Evolutionary conservation across 2,888 invertebrate genomes (phyloP).

Genomic region (Oligia strigilis): DNA sequence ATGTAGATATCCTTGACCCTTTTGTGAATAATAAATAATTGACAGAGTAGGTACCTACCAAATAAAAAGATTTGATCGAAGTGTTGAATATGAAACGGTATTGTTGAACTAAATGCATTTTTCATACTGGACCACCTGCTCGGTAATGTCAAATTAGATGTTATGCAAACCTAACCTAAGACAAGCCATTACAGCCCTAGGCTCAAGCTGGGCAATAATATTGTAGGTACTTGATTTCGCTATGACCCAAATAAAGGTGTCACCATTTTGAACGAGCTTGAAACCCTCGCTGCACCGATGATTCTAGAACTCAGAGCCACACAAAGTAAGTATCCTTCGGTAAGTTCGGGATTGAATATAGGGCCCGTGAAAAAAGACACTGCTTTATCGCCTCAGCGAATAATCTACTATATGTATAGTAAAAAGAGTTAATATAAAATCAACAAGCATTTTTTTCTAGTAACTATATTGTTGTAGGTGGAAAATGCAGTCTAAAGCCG

Average conservation of each 20-base stretch:
- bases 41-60: constrained; percentile 1
- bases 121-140: neutral
- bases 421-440: neutral
- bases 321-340: neutral
- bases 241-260: neutral
- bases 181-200: neutral
- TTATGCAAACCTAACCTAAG: neutral
- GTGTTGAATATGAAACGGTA: constrained; percentile 24
- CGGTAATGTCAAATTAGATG: neutral
- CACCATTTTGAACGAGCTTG: neutral
- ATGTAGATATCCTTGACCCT: constrained; percentile 53
- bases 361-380: neutral
- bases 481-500: neutral
- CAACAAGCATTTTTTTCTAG: neutral
- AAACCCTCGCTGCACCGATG: too few species aligned
- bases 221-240: neutral
- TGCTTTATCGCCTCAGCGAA: neutral
- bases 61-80: constrained; percentile 26
- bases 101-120: constrained; percentile 4
- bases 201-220: neutral
- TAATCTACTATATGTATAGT: neutral
- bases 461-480: neutral
- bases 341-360: neutral
- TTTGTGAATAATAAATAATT: constrained; percentile 45
- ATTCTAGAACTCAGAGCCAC: too few species aligned